phyloP scores from a whole-genome alignment of 92 coral and sea anemone genomes.

The Paramuricea clavata region DNA sequence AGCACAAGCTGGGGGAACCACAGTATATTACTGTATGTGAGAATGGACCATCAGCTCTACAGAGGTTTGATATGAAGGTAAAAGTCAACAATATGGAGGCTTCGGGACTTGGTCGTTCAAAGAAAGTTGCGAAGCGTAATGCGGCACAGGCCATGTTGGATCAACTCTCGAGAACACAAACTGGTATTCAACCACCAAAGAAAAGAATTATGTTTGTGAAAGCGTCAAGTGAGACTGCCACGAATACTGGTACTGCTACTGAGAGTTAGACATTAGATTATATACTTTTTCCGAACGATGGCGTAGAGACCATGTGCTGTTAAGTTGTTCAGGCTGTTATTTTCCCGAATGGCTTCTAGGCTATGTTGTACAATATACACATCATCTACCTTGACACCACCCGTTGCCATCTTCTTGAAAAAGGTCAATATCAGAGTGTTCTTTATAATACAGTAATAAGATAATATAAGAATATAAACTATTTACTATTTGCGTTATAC shows the following conservation, averaged over 20 bases:
- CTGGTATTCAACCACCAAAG: constrained; percentile 12
- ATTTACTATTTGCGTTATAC: background rate
- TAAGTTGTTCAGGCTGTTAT: background rate
- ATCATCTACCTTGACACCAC: no score
- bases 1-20: constrained; percentile 23
- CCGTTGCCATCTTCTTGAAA: no score
- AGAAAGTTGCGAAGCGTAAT: constrained; percentile 35
- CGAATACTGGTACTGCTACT: background rate
- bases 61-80: constrained; percentile 41
- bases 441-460: no score
- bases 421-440: background rate
- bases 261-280: background rate
- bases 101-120: constrained; percentile 38
- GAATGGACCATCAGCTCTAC: constrained; percentile 30
- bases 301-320: background rate
- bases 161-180: constrained; percentile 25
- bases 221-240: constrained; percentile 5
- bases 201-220: constrained; percentile 35
- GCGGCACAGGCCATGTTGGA: constrained; percentile 49
- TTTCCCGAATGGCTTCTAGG: background rate
- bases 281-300: background rate
- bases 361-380: no score
- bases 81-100: constrained; percentile 32
- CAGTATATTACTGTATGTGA: constrained; percentile 16
- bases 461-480: no score